A percentile compares a stretch with the other conserved stretches of the same genome.
Evolutionary conservation across 2,888 invertebrate genomes (phyloP).

Genomic region (Drosophila sordidula): DNA sequence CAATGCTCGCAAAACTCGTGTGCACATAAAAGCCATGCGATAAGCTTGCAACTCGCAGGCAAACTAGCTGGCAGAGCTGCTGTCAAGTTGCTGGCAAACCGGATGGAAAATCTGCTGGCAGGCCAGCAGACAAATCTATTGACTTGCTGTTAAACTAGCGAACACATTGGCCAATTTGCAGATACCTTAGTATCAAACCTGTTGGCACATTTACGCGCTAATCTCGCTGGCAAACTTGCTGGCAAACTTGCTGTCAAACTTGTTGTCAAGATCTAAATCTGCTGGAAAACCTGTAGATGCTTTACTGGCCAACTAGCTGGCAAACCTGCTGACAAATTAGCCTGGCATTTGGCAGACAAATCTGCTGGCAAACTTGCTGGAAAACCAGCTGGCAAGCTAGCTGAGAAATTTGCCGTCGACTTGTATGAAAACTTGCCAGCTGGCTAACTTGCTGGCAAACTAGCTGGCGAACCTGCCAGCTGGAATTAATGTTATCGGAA

Average conservation of each 20-base stretch:
- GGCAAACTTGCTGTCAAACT: too few relatives aligned
- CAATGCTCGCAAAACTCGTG: slow-evolving; percentile 7
- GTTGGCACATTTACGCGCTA: not conserved
- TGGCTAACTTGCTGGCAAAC: not conserved
- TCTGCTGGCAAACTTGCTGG: not conserved
- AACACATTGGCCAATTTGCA: too few relatives aligned
- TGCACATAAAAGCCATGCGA: slow-evolving; percentile 46
- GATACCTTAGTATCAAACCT: too few relatives aligned
- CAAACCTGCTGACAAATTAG: too few relatives aligned
- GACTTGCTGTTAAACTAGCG: not conserved
- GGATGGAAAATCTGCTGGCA: not conserved
- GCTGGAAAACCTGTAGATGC: too few relatives aligned
- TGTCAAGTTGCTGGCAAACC: not conserved
- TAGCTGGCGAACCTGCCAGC: not conserved
- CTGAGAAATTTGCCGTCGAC: not conserved
- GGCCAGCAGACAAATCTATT: too few relatives aligned
- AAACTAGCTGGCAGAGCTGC: slow-evolving; percentile 13
- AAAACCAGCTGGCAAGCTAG: not conserved
- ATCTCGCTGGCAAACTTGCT: not conserved
- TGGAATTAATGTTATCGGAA: slow-evolving; percentile 62
- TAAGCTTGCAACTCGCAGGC: slow-evolving; percentile 25
- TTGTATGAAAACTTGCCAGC: not conserved
- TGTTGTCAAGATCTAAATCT: too few relatives aligned
- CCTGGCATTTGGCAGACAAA: too few relatives aligned
- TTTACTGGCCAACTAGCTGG: too few relatives aligned